Evolutionary conservation across 1,140 invertebrate genomes (phyloP).

Genomic region (Chironomus tepperi): DNA sequence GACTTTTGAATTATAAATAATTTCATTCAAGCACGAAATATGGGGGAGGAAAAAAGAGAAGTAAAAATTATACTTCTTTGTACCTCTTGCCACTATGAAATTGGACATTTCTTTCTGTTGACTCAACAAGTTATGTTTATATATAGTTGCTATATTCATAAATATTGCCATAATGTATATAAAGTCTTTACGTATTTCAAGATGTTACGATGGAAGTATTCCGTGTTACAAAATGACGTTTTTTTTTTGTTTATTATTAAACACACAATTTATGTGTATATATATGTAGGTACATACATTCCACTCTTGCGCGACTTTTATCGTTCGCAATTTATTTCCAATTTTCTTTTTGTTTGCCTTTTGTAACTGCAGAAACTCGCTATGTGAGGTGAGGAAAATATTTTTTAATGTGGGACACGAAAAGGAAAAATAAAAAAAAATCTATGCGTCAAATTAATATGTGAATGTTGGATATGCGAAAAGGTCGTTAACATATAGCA

Average conservation of each 20-base stretch:
- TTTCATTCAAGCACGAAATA: conserved; percentile 13
- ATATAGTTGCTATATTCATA: neutral
- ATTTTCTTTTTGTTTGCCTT: neutral
- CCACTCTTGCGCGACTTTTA: neutral
- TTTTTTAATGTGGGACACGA: too few species aligned
- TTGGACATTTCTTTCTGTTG: conserved; percentile 19
- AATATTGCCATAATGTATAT: neutral
- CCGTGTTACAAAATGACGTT: conserved; percentile 12
- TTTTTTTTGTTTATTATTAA: neutral
- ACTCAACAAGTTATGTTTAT: conserved; percentile 14
- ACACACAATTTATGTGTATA: too few species aligned
- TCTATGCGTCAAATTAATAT: too few species aligned
- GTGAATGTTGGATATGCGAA: too few species aligned
- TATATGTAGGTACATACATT: neutral
- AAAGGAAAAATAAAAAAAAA: too few species aligned
- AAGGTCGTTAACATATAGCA: too few species aligned
- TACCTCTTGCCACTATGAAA: neutral
- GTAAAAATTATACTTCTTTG: conserved; percentile 11
- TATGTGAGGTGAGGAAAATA: neutral
- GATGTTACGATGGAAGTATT: neutral
- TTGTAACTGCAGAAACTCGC: neutral
- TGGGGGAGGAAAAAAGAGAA: neutral
- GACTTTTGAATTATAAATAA: conserved; percentile 22
- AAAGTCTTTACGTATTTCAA: neutral
- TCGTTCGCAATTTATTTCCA: neutral